Percentiles rank a stretch among this genome's conserved stretches.
These are phyloP conservation scores for Coryphaenoides rupestris DNA, from an alignment of 2,113 vertebrate genomes.

Conservation along the genomic window DNA sequence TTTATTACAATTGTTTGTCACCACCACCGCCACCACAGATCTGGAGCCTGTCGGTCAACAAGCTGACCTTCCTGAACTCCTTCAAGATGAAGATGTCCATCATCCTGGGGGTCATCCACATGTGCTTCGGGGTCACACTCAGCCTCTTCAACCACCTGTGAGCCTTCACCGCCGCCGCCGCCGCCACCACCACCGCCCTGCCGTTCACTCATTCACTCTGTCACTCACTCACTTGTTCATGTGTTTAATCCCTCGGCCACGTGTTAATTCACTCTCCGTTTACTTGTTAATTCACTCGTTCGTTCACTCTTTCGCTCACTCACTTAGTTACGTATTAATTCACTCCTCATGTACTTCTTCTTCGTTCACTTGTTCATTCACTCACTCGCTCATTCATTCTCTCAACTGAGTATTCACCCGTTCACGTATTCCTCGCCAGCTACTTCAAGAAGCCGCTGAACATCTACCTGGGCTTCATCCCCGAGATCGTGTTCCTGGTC, in stretches of 20 bases:
- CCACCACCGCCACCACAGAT: constrained; percentile 70
- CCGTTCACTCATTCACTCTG: too few relatives aligned
- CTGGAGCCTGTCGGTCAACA: constrained; percentile 93
- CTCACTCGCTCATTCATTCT: too few relatives aligned
- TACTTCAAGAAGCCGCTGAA: constrained; percentile 95
- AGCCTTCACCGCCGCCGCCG: constrained; percentile 39
- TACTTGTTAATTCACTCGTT: too few relatives aligned
- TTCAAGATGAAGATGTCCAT: constrained; percentile 99
- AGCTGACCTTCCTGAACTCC: constrained; percentile 95
- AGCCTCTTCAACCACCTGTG: constrained; percentile 95
- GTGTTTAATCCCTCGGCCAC: too few relatives aligned
- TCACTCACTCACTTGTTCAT: too few relatives aligned
- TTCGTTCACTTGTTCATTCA: too few relatives aligned
- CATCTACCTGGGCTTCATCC: constrained; percentile 94
- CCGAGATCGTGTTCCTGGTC: constrained; percentile 93
- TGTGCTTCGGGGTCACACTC: constrained; percentile 89
- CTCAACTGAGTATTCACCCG: background rate
- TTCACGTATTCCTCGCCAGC: constrained; percentile 54
- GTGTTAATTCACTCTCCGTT: too few relatives aligned
- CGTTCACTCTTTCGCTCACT: too few relatives aligned
- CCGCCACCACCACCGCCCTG: constrained; percentile 9
- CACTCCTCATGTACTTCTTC: too few relatives aligned
- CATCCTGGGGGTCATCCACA: constrained; percentile 90
- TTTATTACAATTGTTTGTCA: too few relatives aligned
- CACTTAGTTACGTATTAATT: too few relatives aligned